Conservation (phyloP, 2,888 invertebrate genomes). For the Dynastes maya region DNA sequence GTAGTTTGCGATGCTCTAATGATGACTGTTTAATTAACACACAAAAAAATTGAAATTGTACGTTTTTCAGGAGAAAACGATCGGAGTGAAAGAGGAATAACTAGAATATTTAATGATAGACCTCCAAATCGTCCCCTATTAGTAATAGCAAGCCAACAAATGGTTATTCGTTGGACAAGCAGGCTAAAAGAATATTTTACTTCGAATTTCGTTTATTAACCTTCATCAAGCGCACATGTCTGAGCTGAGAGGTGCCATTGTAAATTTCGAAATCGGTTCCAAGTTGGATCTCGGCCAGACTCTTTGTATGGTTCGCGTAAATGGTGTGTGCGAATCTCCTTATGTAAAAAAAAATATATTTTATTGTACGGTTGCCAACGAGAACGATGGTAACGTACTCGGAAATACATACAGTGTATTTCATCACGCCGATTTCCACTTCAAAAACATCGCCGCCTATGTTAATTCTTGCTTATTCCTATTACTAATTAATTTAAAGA, state of each 20-base stretch:
- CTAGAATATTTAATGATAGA: no score
- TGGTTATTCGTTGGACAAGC: no score
- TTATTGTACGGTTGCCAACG: constrained; percentile 42
- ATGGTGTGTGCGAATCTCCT: constrained; percentile 26
- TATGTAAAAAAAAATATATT: constrained; percentile 35
- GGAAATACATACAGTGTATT: constrained; percentile 20
- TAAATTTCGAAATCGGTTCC: constrained; percentile 46
- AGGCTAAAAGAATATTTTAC: neutral
- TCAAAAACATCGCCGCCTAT: neutral
- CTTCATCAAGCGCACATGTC: constrained; percentile 21
- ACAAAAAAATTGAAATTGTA: no score
- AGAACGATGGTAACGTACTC: constrained; percentile 39
- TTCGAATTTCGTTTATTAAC: constrained; percentile 30
- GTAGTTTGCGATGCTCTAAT: no score
- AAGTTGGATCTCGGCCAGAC: constrained; percentile 37
- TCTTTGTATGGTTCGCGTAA: constrained; percentile 34
- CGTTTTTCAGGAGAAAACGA: no score
- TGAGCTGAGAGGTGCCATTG: constrained; percentile 23
- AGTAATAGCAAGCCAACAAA: no score
- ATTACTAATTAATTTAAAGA: neutral
- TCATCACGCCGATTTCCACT: neutral
- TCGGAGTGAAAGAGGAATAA: no score
- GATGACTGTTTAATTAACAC: no score
- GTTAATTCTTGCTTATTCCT: neutral
- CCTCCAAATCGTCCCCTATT: no score